Evolutionary conservation across 2,797 vertebrate species (phyloP), one percentile per base, ranked within the genome.

Genomic region (Sciurus carolinensis): DNA sequence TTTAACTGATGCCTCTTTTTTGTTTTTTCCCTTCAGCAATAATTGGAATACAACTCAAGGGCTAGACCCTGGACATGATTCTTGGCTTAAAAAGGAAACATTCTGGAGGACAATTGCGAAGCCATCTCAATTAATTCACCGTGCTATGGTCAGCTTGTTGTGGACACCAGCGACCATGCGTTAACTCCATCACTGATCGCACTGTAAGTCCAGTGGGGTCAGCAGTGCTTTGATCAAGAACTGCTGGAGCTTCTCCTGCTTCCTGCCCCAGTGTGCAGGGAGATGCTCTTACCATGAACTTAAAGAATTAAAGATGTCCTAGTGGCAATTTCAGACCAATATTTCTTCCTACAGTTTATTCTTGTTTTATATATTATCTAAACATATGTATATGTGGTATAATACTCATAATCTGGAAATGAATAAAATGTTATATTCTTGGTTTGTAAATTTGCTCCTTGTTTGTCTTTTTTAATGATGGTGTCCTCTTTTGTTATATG

Each of bases 361-460:
- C 97, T 97, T 97, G 67, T 98, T 98, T 98, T 98, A 93, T 98
- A 97, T 97, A 24, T 97, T 90, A 95, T 97, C 97, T 96, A 95
- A 97, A 96, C 97, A 89, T 83, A 85, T 98, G 94, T 97, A 92
- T 94, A 94, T 96, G 91, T 83, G 96, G 91, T 98, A 92, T 98
- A 96, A 98, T 94, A 91, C 90, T 96, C 71, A 75, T 91, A 96
- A 95, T 97, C 98, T 85, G 86, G 81, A 98, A 97, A 93, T 96
- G 97, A 99, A 98, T 98, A 98, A 99, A 97, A 98, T 96, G 47
- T 97, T 98, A 96, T 96, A 97, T 96, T 98, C 97, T 98, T 96
- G 94, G 97, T 98, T 98, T 98, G 66, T 98, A 98, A 93, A 81
- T 90, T 82, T 96, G 91, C 81, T 95, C 73, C 88, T 96, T 73